Evolutionary conservation across 2,888 invertebrate genomes (phyloP).

Genomic region (Tiphia femorata): DNA sequence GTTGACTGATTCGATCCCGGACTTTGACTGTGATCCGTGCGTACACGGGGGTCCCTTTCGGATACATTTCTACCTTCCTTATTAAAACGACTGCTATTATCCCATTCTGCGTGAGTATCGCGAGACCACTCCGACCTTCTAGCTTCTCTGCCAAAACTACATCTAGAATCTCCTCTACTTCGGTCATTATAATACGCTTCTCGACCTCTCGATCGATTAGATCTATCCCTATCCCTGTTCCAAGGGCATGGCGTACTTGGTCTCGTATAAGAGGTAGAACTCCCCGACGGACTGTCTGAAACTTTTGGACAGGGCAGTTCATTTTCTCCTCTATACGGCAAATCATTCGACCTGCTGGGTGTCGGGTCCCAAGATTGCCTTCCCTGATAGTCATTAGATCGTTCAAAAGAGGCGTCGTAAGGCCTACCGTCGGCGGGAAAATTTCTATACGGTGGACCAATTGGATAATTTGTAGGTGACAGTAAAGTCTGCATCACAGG

Average conservation of each 20-base stretch:
- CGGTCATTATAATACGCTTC: conserved; percentile 44
- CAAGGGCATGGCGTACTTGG: conserved; percentile 36
- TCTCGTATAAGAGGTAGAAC: conserved; percentile 16
- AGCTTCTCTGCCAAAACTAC: conserved; percentile 37
- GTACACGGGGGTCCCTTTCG: conserved; percentile 46
- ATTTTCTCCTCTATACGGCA: conserved; percentile 26
- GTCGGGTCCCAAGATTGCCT: conserved; percentile 43
- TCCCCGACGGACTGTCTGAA: neutral
- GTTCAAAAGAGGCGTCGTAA: conserved; percentile 34
- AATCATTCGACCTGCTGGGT: conserved; percentile 11
- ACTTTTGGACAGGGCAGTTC: conserved; percentile 23
- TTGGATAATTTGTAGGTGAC: conserved; percentile 33
- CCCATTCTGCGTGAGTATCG: conserved; percentile 10
- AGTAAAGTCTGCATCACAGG: conserved; percentile 29
- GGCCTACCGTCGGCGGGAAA: conserved; percentile 13
- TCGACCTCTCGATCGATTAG: conserved; percentile 32
- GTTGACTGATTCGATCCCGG: conserved; percentile 17
- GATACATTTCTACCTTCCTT: conserved; percentile 35
- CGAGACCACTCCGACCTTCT: conserved; percentile 39
- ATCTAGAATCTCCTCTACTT: conserved; percentile 28
- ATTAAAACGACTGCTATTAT: conserved; percentile 27
- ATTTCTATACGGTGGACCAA: conserved; percentile 24
- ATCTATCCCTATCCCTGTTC: conserved; percentile 31
- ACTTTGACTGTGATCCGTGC: conserved; percentile 27
- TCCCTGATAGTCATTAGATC: conserved; percentile 40